Evolutionary conservation across 2,797 vertebrate genomes (phyloP), one percentile per base, ranked within the genome.

Genomic region (Amblyraja radiata): DNA sequence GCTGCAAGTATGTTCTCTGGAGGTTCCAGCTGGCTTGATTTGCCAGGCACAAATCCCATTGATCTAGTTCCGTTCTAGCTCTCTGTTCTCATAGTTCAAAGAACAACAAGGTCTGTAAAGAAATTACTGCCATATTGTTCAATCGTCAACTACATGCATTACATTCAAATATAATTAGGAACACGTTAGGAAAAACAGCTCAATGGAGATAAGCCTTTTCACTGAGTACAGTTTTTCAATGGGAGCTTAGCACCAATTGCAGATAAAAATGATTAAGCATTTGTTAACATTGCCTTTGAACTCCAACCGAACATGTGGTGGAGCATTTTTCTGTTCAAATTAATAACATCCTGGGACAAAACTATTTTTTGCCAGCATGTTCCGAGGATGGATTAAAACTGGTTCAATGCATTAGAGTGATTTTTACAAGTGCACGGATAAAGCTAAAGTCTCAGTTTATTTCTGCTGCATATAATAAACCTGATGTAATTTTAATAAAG

Each of bases 121-220:
- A 97, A 97, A 97, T 97, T 96, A 96, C 96, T 97, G 96, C 96
- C 96, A 97, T 96, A 97, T 97, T 97, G 97, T 97, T 97, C 96
- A 94, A 93, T 95, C 94, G 93, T 95, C 96, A 96, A 95, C 96
- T 97, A 96, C 95, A 95, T 96, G 96, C 96, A 96, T 96, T 96
- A 97, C 96, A 96, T 96, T 95, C 95, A 95, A 96, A 96, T 96
- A 96, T 97, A 97, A 97, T 97, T 96, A 97, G 95, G 96, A 97
- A 97, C 97, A 97, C 95, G 96, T 97, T 97, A 97, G 95, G 95
- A 95, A 96, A 96, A 97, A 96, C 96, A 96, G 96, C 96, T 97
- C 96, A 93, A 94, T 95, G 95, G 95, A 97, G 96, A 97, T 97
- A 97, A 97, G 96, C 96, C 95, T 94, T 95, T 97, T 95, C 95